Base-by-base conservation (phyloP, 1,140 invertebrate species). In the Sycobia sp. region DNA sequence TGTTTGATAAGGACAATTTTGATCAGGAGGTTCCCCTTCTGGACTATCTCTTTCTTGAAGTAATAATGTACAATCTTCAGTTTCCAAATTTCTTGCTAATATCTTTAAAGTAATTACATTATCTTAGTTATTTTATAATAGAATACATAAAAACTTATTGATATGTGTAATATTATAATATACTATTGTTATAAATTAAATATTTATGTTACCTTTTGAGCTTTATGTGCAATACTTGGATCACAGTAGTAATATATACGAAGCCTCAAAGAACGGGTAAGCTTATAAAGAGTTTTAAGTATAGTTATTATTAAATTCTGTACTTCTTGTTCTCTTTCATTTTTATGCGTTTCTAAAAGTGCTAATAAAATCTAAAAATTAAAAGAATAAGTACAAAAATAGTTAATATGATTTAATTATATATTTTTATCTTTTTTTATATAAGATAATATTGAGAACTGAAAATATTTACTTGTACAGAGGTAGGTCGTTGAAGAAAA, bases 401-500 rank as follows among this genome's bases (percentile, higher is more conserved):
- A 32, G 5, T 32, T 32, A 7, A 32, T 32, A 7, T 32, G 11
- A 32, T 32, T 32, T 11, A 32, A 4, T 32, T 32, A 7, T 32
- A 7, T 32, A 32, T 7, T 32, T 32, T 32, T 32, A 7, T 32
- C 11, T 32, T 7, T 7, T 32, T 32, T 32, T 32, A 56, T 7
- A 7, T 32, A 11, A 32, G 29, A 32, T 32, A n/a, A n/a, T 55
- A 53, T 58, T 1, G 51, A 34, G 51, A 53, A 32, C 62, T 62
- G 10, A 34, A 63, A 32, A 56, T n/a, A 71, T 54, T 73, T 83
- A 88, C 87, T 72, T 80, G 77, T 29, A 89, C 68, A 61, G 88
- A 87, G 44, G 78, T 68, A 22, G 87, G 87, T 68, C 87, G 82
- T 67, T 89, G 88, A 23, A 90, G 77, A 76, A 90, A 89, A 69